A percentile compares a stretch with the other conserved stretches of the same genome.
Evolutionary conservation across 2,113 vertebrate genomes (phyloP).

Genomic region (Dasypus novemcinctus): DNA sequence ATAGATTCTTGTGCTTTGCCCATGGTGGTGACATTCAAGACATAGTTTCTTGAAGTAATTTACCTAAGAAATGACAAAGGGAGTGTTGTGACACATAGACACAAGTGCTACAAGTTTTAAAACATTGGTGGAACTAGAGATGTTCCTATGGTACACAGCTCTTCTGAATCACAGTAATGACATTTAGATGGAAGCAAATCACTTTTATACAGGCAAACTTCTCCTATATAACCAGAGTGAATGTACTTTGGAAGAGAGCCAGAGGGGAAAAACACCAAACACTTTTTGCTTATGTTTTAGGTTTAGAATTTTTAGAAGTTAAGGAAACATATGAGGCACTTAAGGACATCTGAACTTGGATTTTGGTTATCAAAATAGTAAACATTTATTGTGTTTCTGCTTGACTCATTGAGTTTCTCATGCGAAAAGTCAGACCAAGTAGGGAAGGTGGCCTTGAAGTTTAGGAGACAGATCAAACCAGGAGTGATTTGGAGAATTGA

Average conservation of each 20-base stretch:
- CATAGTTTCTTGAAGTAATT: slow-evolving; percentile 9
- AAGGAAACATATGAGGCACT: neutral
- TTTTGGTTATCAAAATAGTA: neutral
- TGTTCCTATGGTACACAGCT: neutral
- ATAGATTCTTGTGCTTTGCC: neutral
- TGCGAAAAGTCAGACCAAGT: neutral
- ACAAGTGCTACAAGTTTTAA: neutral
- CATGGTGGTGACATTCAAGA: slow-evolving; percentile 8
- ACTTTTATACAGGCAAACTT: neutral
- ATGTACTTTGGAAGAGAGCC: neutral
- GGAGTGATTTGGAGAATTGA: neutral
- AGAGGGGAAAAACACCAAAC: neutral
- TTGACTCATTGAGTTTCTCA: neutral
- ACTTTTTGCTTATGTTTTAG: neutral
- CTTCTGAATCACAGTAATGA: slow-evolving; percentile 48
- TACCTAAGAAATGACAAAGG: slow-evolving; percentile 27
- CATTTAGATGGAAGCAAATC: slow-evolving; percentile 52
- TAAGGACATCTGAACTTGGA: neutral
- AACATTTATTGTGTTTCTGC: neutral
- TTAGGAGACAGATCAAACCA: neutral
- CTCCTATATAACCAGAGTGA: neutral
- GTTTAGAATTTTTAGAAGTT: neutral
- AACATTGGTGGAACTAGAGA: neutral
- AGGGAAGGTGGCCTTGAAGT: neutral
- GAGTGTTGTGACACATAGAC: neutral